These are phyloP conservation scores for Grapholita molesta DNA, from an alignment of 1,140 invertebrate genomes.

Conservation along the genomic window DNA sequence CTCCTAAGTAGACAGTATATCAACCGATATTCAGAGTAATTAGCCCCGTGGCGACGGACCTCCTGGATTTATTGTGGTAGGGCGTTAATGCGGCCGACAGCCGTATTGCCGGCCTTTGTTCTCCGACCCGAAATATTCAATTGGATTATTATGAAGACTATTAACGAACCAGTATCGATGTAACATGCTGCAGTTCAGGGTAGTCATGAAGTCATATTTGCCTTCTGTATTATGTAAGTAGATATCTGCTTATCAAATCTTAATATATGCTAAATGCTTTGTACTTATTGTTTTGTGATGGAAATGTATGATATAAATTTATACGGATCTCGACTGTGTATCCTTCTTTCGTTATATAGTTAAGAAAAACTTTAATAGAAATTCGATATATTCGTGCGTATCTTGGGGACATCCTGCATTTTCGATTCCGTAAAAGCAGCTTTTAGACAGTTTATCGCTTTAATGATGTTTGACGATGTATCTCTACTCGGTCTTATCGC, in stretches of 20 bases:
- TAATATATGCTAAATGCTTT: not conserved
- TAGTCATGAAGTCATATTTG: not conserved
- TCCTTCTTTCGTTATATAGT: too few relatives aligned
- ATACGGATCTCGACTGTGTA: too few relatives aligned
- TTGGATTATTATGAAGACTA: conserved; percentile 44
- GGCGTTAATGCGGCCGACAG: conserved; percentile 73
- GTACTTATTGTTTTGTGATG: too few relatives aligned
- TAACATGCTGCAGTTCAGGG: not conserved
- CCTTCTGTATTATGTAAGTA: too few relatives aligned
- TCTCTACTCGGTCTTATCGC: not conserved
- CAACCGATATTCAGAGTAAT: conserved; percentile 75
- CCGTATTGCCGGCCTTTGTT: conserved; percentile 72
- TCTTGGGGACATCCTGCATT: conserved; percentile 9
- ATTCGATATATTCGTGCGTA: not conserved
- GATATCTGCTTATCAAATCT: too few relatives aligned
- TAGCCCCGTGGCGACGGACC: conserved; percentile 73
- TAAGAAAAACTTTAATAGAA: not conserved
- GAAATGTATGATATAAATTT: too few relatives aligned
- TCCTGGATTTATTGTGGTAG: conserved; percentile 71
- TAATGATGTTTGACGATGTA: conserved; percentile 17
- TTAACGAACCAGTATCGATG: not conserved
- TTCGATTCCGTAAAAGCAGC: conserved; percentile 56
- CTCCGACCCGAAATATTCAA: conserved; percentile 65
- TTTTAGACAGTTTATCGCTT: conserved; percentile 42
- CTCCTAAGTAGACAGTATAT: conserved; percentile 76